Evolutionary conservation across 2,797 vertebrate species (phyloP).

Genomic region (Chaunax sp.): DNA sequence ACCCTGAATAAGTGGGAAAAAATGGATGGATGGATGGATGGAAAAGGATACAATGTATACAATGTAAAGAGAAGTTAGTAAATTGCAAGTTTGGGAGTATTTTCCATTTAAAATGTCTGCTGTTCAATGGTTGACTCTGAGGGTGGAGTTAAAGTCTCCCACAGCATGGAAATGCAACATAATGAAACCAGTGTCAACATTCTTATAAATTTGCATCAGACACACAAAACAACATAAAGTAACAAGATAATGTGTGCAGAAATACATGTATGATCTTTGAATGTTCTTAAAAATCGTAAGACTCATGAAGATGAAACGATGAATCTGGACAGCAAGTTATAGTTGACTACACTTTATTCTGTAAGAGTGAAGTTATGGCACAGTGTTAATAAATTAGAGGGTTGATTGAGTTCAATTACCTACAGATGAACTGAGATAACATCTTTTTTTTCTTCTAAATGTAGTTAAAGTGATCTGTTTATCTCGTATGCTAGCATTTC

Average conservation of each 20-base stretch:
- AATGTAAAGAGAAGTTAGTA: too few species aligned
- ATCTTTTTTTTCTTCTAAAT: slow-evolving; percentile 2
- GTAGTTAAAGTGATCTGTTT: slow-evolving; percentile 36
- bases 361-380: neutral
- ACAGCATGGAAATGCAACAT: neutral
- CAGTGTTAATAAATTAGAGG: neutral
- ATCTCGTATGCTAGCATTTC: slow-evolving; percentile 29
- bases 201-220: neutral
- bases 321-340: neutral
- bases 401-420: slow-evolving; percentile 30
- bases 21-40: too few species aligned
- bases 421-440: slow-evolving; percentile 5
- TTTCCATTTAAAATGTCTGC: neutral
- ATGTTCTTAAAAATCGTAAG: neutral
- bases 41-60: too few species aligned
- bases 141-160: neutral
- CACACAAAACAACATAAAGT: neutral
- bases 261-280: neutral
- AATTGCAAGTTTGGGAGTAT: neutral
- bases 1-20: too few species aligned
- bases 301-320: neutral
- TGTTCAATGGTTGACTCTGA: neutral
- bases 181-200: neutral
- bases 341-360: neutral
- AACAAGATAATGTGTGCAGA: neutral